Evolutionary conservation across 2,888 invertebrate genomes (phyloP), one percentile per base, ranked within the genome.

Genomic region (Nysson spinosus): DNA sequence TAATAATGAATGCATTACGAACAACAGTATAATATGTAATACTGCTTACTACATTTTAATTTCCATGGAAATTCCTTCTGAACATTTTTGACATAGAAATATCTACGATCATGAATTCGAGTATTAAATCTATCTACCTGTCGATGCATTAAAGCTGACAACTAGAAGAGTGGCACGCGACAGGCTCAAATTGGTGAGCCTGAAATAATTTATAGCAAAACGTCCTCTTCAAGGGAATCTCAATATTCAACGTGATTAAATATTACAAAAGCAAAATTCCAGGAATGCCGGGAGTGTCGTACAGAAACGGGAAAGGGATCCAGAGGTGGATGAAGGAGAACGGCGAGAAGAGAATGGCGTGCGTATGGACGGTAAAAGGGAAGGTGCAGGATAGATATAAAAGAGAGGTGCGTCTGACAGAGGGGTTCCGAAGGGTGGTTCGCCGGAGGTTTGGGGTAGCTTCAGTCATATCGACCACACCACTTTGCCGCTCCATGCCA

Each of bases 401-500:
- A 69, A 68, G 64, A 62, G 69, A 47, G 61, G 47, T 39, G 46
- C 34, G 55, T 52, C 44, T 52, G 65, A 66, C 67, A 60, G 69
- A 68, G 65, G 49, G 61, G 70, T 57, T 68, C n/a, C 70, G 68
- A 60, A 62, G 72, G 67, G 71, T 66, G 54, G 64, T n/a, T n/a
- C 63, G 69, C 32, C 37, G 44, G 60, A n/a, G n/a, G n/a, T n/a
- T n/a, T n/a, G 46, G 61, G 26, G 65, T 63, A 72, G 71, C 71
- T 76, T 78, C 78, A 75, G 79, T 80, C 77, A 83, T 83, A 83
- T 83, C 83, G 83, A 83, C 82, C 82, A 82, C 71, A 71, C 77
- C 79, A 83, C 81, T 83, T 81, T 77, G 63, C 78, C 70, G 69
- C 67, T 68, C 73, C 74, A 60, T 75, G 61, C 73, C 65, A 50